Evolutionary conservation across 2,888 invertebrate species (phyloP), one percentile per base, ranked within the genome.

Genomic region (Digitonthophagus gazella): DNA sequence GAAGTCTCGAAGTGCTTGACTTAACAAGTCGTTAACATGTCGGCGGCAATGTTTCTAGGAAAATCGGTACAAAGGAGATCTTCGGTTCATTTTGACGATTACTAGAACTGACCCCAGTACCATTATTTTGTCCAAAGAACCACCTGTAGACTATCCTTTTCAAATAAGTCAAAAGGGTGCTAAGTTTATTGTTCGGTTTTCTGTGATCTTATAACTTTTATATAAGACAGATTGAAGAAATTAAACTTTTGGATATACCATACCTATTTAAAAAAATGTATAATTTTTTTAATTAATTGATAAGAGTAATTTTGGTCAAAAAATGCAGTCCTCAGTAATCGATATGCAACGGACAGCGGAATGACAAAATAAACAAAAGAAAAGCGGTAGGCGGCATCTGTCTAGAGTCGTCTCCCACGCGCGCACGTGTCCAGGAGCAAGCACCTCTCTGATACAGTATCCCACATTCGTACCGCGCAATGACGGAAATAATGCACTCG

Each of bases 381-480:
- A 58, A 58, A 58, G 15, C n/a, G 5, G 20, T 19, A 20, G 18
- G 18, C 20, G 20, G 18, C 61, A 18, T 18, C n/a, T 61, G 19
- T 5, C 20, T 18, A 20, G 19, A 20, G 61, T 18, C 19, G 61
- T 61, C 61, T 61, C 75, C 75, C 74, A 76, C 76, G 75, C 75
- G 68, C 70, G 69, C 76, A 75, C 76, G 75, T 75, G 75, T 72
- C 28, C 74, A 71, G 71, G 73, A 75, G 75, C 75, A 73, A 74
- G 70, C 72, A 75, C 75, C 75, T 74, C 74, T 72, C 70, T 18
- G 19, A 18, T 18, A 19, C 19, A 63, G 71, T 74, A 75, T 71
- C 74, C 75, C 73, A 75, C 74, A 76, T 78, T 75, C 75, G 75
- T 74, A 75, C 70, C 69, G 75, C 74, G 76, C 75, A 77, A 74